Evolutionary conservation across 2,888 invertebrate genomes (phyloP), one percentile per base, ranked within the genome.

Genomic region (Dasypogon diadema): DNA sequence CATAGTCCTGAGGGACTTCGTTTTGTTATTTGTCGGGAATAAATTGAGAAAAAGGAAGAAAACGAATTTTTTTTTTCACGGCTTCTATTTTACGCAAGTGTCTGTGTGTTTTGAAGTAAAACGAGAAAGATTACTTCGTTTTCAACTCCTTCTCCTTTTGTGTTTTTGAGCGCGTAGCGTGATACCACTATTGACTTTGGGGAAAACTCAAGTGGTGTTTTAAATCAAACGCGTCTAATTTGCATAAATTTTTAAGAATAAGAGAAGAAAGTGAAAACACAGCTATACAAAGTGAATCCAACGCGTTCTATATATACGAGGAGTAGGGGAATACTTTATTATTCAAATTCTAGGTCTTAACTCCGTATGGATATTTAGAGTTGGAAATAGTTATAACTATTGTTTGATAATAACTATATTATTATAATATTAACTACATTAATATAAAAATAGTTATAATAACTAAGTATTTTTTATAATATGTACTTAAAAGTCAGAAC

Each of bases 191-290:
- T 8, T 26, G 26, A 5, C 56, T 56, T 14, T 24, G n/a, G 56
- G 56, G 56, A 56, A 22, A 4, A 16, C 16, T 26, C 14, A 6
- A 30, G 56, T 56, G 56, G 56, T 18, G 30, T 24, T 26, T 26
- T 24, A 24, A 56, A 56, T 56, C 30, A 14, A 56, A 56, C 56
- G 30, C 30, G 26, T 56, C 26, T 26, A 56, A 56, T 56, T 56
- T 56, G 56, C 56, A 56, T 56, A 56, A 54, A 54, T 54, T 54
- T 54, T 54, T 54, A 18, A 22, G n/a, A 54, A 12, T 18, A 54
- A 3, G 12, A 18, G 22, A 54, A 54, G 18, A 18, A 54, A 10
- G 48, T 14, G 18, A 30, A 30, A 30, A 30, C 30, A 30, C n/a
- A 30, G 30, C 3, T 3, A 5, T 30, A 30, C 30, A 30, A 30